Base-by-base conservation (phyloP, 2,113 vertebrate genomes). In the Xiphophorus hellerii region DNA sequence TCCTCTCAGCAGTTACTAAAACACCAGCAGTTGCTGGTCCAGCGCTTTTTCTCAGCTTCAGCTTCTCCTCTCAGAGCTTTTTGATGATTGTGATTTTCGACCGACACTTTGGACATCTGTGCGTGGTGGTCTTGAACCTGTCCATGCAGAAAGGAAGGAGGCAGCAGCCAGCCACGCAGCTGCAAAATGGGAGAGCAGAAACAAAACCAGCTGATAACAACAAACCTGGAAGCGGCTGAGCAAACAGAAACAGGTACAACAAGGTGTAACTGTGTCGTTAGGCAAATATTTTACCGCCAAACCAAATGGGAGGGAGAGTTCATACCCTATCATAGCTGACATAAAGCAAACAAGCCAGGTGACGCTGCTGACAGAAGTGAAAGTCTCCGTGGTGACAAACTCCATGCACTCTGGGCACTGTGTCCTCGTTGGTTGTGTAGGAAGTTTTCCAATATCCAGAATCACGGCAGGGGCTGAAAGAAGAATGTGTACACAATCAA, bases 101-200 rank as follows among this genome's bases (percentile, higher is more conserved):
- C 31, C 88, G 87, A 84, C 94, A 95, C 77, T 73, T 91, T 0
- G 94, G 93, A 82, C 94, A 94, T 73, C 35, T 86, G 82, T 95
- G 94, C 17, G 39, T 66, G 12, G 66, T 84, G 1, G 92, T 83
- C 82, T 94, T 94, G 63, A 80, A 92, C 25, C 0, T 15, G 0
- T 88, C 69, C 0, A 76, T 0, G 84, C 92, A 95, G 90, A 95
- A 94, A 12, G 93, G 93, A 73, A 95, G 27, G 4, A 94, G 42
- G 75, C 94, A 94, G 76, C 94, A 95, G 44, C 94, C 94, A 2
- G 85, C 92, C 1, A 88, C 69, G 5, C 94, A 90, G 11, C 94
- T 94, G 88, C 4, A 31, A 73, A 64, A 63, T 4, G 73, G 17
- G 5, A 61, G 17, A 30, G 63, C 54, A 61, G 44, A 25, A 66